These are phyloP conservation scores for Eucera pruinosa DNA, from an alignment of 2,888 invertebrate genomes.

Conservation along the genomic window DNA sequence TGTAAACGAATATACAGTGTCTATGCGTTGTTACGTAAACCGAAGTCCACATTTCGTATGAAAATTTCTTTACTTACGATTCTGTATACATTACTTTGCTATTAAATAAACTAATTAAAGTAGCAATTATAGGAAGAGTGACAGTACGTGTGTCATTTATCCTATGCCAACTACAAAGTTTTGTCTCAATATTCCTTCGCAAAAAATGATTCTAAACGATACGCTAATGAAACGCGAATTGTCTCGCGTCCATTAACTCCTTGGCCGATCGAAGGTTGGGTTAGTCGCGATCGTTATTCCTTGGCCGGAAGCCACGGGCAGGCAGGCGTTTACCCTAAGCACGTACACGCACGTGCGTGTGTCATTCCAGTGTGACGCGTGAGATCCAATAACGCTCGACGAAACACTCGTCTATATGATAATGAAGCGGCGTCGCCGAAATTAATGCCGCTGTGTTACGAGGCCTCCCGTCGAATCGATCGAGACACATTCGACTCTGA, in stretches of 20 bases:
- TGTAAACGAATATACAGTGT: no score
- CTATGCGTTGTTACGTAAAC: no score
- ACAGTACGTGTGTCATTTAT: no score
- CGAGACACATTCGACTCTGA: slow-evolving; percentile 66
- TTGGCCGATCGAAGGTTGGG: slow-evolving; percentile 17
- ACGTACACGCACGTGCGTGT: slow-evolving; percentile 78
- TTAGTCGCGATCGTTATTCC: slow-evolving; percentile 64
- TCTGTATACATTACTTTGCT: no score
- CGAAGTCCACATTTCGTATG: no score
- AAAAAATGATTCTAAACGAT: no score
- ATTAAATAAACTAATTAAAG: no score
- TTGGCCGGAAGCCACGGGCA: slow-evolving; percentile 73
- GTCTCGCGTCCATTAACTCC: slow-evolving; percentile 3
- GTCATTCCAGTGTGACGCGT: slow-evolving; percentile 67
- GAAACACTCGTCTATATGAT: slow-evolving; percentile 82
- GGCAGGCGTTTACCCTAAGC: slow-evolving; percentile 72
- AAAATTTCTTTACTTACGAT: no score
- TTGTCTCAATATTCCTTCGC: no score
- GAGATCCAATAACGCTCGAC: slow-evolving; percentile 78
- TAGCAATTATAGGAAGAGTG: no score
- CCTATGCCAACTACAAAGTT: no score
- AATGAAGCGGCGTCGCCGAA: slow-evolving; percentile 77
- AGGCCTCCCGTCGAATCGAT: slow-evolving; percentile 68
- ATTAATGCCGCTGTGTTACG: slow-evolving; percentile 75
- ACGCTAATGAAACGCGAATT: slow-evolving; percentile 6